Conservation (phyloP, 2,113 vertebrate species). For the Hippoglossus stenolepis region DNA sequence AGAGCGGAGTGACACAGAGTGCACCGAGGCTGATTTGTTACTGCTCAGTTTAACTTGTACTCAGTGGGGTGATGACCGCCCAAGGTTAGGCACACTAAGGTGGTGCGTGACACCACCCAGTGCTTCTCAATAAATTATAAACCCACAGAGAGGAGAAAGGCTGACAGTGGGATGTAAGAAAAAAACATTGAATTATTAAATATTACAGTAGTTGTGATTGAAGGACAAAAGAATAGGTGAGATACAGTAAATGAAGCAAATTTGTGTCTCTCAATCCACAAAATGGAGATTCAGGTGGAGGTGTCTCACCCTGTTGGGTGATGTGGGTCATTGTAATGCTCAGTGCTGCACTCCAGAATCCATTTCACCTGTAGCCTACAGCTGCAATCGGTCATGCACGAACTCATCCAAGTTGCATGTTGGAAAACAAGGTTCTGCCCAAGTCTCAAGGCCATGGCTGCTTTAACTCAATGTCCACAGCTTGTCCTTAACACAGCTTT, state of each 20-base stretch:
- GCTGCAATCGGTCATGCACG: constrained; percentile 15
- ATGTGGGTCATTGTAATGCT: background rate
- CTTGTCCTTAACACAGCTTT: background rate
- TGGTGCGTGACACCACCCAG: constrained; percentile 30
- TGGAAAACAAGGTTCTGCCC: background rate
- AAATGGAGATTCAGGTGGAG: background rate
- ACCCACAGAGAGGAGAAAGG: background rate
- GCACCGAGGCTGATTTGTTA: constrained; percentile 13
- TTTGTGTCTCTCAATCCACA: background rate
- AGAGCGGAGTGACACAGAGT: background rate
- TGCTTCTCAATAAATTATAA: constrained; percentile 41
- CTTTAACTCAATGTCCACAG: background rate
- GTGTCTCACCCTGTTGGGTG: background rate
- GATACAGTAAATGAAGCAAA: background rate
- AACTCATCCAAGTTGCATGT: background rate
- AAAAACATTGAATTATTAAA: background rate
- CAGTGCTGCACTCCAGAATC: background rate
- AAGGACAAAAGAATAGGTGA: constrained; percentile 1
- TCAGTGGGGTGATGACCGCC: constrained; percentile 22
- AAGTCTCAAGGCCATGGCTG: background rate
- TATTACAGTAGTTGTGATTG: constrained; percentile 9
- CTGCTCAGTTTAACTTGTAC: constrained; percentile 13
- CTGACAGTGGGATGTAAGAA: background rate
- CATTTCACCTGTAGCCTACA: constrained; percentile 4
- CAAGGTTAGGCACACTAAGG: constrained; percentile 25